Conservation (phyloP, 2,113 vertebrate genomes). For the Columba livia region DNA sequence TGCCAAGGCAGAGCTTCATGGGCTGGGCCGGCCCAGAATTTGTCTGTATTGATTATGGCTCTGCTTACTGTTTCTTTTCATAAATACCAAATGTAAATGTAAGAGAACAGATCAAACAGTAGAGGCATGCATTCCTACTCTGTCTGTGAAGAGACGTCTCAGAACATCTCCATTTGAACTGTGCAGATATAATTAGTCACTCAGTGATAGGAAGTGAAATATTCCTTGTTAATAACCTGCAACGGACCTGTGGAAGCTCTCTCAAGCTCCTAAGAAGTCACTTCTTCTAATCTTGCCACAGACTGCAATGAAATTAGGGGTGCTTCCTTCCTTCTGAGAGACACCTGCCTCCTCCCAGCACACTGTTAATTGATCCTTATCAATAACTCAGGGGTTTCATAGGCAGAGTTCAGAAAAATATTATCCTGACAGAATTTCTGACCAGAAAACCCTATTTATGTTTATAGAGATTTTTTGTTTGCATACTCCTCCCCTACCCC, state of each 20-base stretch:
- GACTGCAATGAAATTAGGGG: neutral
- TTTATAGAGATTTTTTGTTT: neutral
- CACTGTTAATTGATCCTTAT: neutral
- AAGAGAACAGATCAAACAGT: neutral
- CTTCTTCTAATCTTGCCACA: neutral
- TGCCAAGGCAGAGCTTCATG: neutral
- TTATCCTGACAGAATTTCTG: neutral
- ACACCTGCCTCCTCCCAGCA: neutral
- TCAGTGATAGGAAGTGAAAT: neutral
- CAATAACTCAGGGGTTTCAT: neutral
- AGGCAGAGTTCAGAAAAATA: neutral
- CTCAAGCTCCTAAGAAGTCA: neutral
- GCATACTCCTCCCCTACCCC: neutral
- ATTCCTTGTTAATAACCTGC: neutral
- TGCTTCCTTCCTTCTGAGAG: neutral
- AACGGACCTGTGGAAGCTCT: neutral
- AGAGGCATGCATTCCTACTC: neutral
- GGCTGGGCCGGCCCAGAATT: neutral
- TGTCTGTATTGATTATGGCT: neutral
- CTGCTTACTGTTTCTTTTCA: neutral
- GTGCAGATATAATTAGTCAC: conserved; percentile 8
- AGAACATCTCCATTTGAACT: conserved; percentile 23
- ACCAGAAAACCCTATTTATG: neutral
- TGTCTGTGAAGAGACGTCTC: neutral
- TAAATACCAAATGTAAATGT: neutral